Conservation (phyloP, 2,888 invertebrate genomes). For the Taenaris catops region DNA sequence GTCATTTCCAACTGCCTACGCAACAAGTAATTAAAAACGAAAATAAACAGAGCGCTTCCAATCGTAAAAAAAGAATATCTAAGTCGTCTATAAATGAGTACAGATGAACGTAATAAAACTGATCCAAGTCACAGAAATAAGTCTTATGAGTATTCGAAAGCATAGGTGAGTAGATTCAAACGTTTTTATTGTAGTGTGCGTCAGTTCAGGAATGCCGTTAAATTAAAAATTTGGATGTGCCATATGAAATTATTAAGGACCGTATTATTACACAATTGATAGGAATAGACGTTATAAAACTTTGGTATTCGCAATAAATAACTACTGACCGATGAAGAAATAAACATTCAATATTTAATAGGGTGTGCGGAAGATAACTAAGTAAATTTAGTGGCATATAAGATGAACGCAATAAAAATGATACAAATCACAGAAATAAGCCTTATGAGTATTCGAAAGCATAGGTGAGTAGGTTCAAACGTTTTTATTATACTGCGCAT, state of each 20-base stretch:
- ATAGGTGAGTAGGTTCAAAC: constrained; percentile 57
- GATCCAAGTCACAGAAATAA: constrained; percentile 75
- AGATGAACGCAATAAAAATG: constrained; percentile 76
- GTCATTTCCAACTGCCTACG: constrained; percentile 71
- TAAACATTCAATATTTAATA: constrained; percentile 25
- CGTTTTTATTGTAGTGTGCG: constrained; percentile 44
- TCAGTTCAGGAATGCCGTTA: constrained; percentile 52
- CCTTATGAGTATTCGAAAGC: constrained; percentile 57
- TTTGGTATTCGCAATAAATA: constrained; percentile 59
- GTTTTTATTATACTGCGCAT: constrained; percentile 44
- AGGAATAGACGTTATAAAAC: constrained; percentile 38
- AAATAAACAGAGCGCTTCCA: constrained; percentile 77
- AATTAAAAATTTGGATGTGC: constrained; percentile 45
- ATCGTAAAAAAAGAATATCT: constrained; percentile 77
- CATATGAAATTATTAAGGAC: constrained; percentile 35
- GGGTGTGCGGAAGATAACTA: constrained; percentile 23
- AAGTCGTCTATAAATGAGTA: constrained; percentile 76
- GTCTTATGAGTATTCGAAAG: constrained; percentile 59
- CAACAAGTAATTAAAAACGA: constrained; percentile 78
- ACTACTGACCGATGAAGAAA: constrained; percentile 26
- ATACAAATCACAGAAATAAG: constrained; percentile 76
- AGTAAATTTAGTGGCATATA: constrained; percentile 24
- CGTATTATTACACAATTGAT: constrained; percentile 21
- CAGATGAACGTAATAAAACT: constrained; percentile 76
- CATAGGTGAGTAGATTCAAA: constrained; percentile 59